Evolutionary conservation across 2,113 vertebrate genomes (phyloP).

Genomic region (Recurvirostra avosetta): DNA sequence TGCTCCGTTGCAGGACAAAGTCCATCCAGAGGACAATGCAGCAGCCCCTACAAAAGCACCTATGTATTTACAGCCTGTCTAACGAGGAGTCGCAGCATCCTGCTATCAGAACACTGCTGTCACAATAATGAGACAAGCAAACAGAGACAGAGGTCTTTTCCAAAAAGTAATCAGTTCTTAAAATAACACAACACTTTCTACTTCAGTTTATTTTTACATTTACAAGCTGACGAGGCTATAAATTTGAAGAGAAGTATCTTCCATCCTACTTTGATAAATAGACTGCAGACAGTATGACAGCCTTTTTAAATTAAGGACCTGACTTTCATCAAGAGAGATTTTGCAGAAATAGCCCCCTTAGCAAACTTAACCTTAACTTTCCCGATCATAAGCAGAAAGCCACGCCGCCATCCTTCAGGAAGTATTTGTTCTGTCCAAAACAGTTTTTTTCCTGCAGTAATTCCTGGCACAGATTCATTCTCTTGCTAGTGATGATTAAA

Average conservation of each 20-base stretch:
- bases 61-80: not conserved
- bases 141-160: not conserved
- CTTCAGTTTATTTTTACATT: constrained; percentile 36
- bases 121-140: constrained; percentile 19
- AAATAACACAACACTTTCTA: constrained; percentile 10
- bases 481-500: not conserved
- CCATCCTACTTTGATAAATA: constrained; percentile 16
- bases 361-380: constrained; percentile 29
- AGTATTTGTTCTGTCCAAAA: not conserved
- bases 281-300: not conserved
- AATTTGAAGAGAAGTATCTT: constrained; percentile 4
- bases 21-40: not conserved
- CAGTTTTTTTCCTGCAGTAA: not conserved
- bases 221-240: constrained; percentile 28
- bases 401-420: not conserved
- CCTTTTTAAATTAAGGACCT: constrained; percentile 31
- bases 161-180: constrained; percentile 40
- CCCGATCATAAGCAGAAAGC: not conserved
- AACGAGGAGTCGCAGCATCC: not conserved
- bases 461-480: not conserved
- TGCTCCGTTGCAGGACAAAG: not conserved
- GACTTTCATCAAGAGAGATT: constrained; percentile 19
- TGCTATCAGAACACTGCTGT: not conserved
- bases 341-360: not conserved
- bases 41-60: not conserved